Conservation (phyloP, 2,113 vertebrate genomes). For the Accipiter cooperii region DNA sequence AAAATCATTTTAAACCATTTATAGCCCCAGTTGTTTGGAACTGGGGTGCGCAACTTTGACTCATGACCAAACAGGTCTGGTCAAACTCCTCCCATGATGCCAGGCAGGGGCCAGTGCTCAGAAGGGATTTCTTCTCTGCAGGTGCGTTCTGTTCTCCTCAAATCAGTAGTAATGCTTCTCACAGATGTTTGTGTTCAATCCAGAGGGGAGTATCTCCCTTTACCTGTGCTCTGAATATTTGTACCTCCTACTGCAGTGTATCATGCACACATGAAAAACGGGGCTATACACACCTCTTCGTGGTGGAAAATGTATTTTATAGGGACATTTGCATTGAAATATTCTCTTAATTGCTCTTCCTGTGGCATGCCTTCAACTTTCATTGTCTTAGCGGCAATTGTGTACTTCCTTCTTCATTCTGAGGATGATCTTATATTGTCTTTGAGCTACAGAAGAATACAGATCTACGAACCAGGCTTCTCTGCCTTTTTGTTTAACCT, state of each 20-base stretch:
- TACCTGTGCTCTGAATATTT: neutral
- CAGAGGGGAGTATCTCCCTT: neutral
- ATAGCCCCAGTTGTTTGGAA: neutral
- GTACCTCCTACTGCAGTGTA: neutral
- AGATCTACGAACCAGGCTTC: neutral
- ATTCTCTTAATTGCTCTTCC: neutral
- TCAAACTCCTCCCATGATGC: neutral
- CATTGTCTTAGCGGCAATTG: neutral
- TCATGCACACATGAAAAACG: rapidly evolving
- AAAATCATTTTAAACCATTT: neutral
- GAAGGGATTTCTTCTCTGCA: neutral
- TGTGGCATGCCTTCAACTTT: neutral
- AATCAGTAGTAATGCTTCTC: neutral
- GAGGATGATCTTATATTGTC: neutral
- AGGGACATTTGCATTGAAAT: neutral
- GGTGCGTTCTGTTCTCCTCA: neutral
- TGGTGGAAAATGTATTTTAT: neutral
- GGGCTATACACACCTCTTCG: neutral
- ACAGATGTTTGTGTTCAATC: neutral
- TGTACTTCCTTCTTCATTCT: neutral
- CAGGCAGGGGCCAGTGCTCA: neutral
- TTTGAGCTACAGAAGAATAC: neutral
- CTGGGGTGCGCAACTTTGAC: neutral
- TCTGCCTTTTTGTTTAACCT: neutral
- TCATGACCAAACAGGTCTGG: neutral